Evolutionary conservation across 2,113 vertebrate genomes (phyloP), one percentile per base, ranked within the genome.

Genomic region (Conger conger): DNA sequence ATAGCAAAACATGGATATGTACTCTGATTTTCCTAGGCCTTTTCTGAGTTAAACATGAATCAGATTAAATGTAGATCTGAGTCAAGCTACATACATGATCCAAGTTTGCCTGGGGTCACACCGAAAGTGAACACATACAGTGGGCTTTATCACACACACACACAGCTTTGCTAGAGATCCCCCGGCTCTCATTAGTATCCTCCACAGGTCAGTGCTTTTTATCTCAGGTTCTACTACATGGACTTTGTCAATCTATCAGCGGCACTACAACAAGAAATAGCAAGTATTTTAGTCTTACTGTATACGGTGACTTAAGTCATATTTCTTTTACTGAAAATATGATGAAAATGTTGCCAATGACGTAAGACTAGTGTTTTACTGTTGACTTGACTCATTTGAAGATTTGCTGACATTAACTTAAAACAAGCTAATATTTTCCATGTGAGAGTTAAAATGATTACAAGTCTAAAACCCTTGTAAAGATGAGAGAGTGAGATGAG

Each of bases 211-310:
- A 79, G 78, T 53, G 79, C 79, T 86, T 89, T 87, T 86, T 88
- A 82, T 87, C 88, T 82, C 82, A 86, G 86, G 84, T 82, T 89
- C 86, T 92, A 84, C 84, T 87, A 83, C 89, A 88, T 87, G 80
- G 53, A 84, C 79, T 73, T 37, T 82, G 88, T 91, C 85, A 76
- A 91, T 93, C 90, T 84, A 91, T 90, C 91, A 90, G 88, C 87
- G n/a, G n/a, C n/a, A n/a, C n/a, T n/a, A n/a, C n/a, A n/a, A n/a
- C n/a, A n/a, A n/a, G n/a, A n/a, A n/a, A n/a, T n/a, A n/a, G n/a
- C n/a, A n/a, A n/a, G n/a, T n/a, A n/a, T n/a, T n/a, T n/a, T n/a
- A n/a, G n/a, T n/a, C n/a, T n/a, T n/a, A n/a, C n/a, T n/a, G n/a
- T n/a, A n/a, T n/a, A n/a, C n/a, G n/a, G n/a, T n/a, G n/a, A n/a